Conservation (phyloP, 1,140 invertebrate species). For the Kradibia gibbosae region DNA sequence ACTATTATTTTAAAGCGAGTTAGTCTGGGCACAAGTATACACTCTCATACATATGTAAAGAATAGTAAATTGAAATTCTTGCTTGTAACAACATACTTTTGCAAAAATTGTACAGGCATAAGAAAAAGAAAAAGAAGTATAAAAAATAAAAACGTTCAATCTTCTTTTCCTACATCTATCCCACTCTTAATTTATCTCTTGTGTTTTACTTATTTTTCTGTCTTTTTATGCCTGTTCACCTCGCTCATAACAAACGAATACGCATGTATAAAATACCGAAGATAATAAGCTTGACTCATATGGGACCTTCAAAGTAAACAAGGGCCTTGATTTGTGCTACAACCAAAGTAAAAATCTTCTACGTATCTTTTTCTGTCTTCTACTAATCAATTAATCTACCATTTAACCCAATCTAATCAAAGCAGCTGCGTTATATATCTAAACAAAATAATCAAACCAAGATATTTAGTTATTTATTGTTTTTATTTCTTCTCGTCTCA, state of each 20-base stretch:
- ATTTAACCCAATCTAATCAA: too few relatives aligned
- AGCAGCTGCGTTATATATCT: too few relatives aligned
- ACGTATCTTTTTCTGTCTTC: constrained; percentile 24
- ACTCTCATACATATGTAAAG: neutral
- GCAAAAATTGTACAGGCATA: neutral
- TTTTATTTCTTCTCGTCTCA: too few relatives aligned
- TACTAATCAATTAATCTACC: too few relatives aligned
- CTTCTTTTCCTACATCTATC: constrained; percentile 40
- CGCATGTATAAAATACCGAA: constrained; percentile 55
- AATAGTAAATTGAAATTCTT: constrained; percentile 27
- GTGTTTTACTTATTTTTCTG: constrained; percentile 11
- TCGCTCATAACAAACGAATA: neutral
- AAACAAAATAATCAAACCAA: too few relatives aligned
- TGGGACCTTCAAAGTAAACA: constrained; percentile 60
- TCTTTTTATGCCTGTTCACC: constrained; percentile 27
- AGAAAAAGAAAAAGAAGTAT: constrained; percentile 20
- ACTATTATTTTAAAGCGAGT: neutral
- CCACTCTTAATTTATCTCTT: neutral
- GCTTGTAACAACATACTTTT: constrained; percentile 6
- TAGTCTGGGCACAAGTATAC: neutral
- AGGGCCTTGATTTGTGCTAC: constrained; percentile 65
- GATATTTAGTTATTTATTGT: too few relatives aligned
- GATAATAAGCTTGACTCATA: constrained; percentile 67
- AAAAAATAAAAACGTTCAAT: neutral
- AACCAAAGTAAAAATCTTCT: constrained; percentile 63